A percentile compares a stretch with the other conserved stretches of the same genome.
These are phyloP conservation scores for Diplazon laetatorius DNA, from an alignment of 2,888 invertebrate species.

Conservation along the genomic window DNA sequence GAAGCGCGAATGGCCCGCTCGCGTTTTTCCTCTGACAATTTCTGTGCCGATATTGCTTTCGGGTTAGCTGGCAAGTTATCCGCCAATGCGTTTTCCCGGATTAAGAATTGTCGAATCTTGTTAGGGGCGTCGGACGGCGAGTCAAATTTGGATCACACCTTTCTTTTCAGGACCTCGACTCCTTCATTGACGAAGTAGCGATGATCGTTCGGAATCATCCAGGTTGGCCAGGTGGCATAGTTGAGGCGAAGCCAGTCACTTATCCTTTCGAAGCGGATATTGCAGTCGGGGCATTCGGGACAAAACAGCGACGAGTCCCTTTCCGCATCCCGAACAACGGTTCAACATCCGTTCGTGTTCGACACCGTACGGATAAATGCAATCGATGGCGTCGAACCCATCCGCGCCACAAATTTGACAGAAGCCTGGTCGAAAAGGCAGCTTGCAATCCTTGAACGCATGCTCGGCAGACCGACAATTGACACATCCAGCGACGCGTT, in stretches of 20 bases:
- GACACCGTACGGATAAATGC: slow-evolving; percentile 51
- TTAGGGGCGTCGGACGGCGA: no score
- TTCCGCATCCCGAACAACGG: slow-evolving; percentile 41
- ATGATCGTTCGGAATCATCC: slow-evolving; percentile 35
- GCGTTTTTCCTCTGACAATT: background rate
- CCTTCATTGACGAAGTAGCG: slow-evolving; percentile 44
- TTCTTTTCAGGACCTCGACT: slow-evolving; percentile 35
- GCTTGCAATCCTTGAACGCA: background rate
- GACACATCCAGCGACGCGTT: slow-evolving; percentile 11
- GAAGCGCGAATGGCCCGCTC: background rate
- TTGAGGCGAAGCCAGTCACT: slow-evolving; percentile 50
- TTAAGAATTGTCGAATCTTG: no score
- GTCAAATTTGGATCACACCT: no score
- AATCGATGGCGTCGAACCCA: slow-evolving; percentile 43
- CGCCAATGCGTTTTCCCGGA: slow-evolving; percentile 37
- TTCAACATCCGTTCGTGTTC: slow-evolving; percentile 38
- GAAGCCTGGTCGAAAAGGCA: slow-evolving; percentile 5
- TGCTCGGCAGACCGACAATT: slow-evolving; percentile 30
- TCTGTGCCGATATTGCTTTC: background rate
- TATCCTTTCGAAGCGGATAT: slow-evolving; percentile 25
- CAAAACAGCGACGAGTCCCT: slow-evolving; percentile 24
- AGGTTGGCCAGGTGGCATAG: slow-evolving; percentile 39
- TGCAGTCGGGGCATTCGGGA: slow-evolving; percentile 56
- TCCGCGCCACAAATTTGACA: slow-evolving; percentile 42
- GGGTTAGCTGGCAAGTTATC: background rate